These are phyloP conservation scores for Anguilla obscura DNA, from an alignment of 2,797 vertebrate genomes.

Conservation along the genomic window DNA sequence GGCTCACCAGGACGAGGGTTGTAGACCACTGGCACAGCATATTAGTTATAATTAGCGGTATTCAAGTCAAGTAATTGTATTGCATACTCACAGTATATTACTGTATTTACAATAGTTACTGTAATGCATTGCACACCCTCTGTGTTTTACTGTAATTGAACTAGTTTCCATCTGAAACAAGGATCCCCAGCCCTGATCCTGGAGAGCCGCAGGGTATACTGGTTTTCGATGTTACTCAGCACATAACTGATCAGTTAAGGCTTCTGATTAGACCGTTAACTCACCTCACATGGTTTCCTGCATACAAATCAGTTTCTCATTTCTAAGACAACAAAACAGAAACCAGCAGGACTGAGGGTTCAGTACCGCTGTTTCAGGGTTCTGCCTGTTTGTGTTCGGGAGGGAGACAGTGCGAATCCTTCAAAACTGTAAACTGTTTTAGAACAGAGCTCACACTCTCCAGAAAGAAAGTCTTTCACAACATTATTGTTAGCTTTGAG, in stretches of 20 bases:
- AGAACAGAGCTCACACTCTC: neutral
- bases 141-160: too few species aligned
- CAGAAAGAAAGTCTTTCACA: neutral
- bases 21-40: too few species aligned
- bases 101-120: too few species aligned
- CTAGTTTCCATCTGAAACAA: neutral
- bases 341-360: neutral
- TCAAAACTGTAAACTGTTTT: neutral
- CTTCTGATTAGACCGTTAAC: neutral
- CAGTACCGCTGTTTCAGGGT: neutral
- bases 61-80: too few species aligned
- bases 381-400: neutral
- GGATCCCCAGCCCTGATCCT: neutral
- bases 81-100: too few species aligned
- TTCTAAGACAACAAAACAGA: neutral
- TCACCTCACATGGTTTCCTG: neutral
- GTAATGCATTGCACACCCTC: too few species aligned
- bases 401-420: neutral
- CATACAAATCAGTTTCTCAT: neutral
- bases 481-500: neutral
- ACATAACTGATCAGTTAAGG: too few species aligned
- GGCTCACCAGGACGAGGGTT: too few species aligned
- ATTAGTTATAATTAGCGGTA: too few species aligned
- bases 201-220: neutral
- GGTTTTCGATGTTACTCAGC: neutral